These are phyloP conservation scores for Phainopepla nitens DNA, from an alignment of 2,113 vertebrate species.

Conservation along the genomic window DNA sequence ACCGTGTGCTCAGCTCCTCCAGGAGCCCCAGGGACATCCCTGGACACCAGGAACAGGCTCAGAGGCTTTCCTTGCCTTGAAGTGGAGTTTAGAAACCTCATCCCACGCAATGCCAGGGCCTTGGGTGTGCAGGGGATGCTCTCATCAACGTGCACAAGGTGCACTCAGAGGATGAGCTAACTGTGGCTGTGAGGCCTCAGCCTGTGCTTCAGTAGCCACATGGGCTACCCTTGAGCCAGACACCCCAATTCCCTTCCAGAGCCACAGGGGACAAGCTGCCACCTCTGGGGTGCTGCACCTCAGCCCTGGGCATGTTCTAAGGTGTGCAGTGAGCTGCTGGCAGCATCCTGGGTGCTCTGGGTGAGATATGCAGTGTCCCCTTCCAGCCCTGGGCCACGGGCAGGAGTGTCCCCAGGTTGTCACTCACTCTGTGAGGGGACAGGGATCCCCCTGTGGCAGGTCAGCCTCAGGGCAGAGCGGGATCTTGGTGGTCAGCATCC, in stretches of 20 bases:
- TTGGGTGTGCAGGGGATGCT: background rate
- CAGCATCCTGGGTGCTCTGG: background rate
- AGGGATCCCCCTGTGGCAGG: background rate
- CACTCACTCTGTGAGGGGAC: background rate
- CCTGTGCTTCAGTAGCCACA: rapidly evolving
- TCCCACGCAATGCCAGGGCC: background rate
- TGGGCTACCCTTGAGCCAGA: background rate
- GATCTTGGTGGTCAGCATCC: background rate
- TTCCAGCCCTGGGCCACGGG: background rate
- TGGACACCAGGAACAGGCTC: background rate
- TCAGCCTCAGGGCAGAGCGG: background rate
- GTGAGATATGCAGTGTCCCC: rapidly evolving
- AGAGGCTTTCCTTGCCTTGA: background rate
- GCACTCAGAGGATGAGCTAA: background rate
- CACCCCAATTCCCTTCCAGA: background rate
- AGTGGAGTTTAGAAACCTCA: background rate
- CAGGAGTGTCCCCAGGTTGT: background rate
- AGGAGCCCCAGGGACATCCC: background rate
- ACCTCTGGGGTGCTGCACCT: background rate
- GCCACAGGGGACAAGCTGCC: background rate
- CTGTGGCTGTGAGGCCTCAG: rapidly evolving
- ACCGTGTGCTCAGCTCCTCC: background rate
- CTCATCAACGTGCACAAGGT: too few relatives aligned
- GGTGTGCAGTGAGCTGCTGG: background rate
- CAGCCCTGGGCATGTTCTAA: rapidly evolving